Conservation (phyloP, 1,140 invertebrate species). For the Pseudomyrmex flavicornis region DNA sequence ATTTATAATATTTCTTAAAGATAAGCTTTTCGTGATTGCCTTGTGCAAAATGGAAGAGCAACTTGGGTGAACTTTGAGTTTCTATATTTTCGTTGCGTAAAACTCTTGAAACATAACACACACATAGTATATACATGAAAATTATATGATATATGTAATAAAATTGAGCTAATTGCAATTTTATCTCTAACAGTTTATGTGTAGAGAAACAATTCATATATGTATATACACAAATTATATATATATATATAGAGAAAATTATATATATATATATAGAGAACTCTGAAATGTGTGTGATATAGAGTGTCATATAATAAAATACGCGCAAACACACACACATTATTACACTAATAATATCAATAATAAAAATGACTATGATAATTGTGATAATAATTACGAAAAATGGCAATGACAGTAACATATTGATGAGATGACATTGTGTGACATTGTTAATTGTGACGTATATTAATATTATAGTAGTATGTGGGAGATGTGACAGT, state of each 20-base stretch:
- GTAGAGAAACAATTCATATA: conserved; percentile 13
- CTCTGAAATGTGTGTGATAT: background rate
- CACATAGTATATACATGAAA: conserved; percentile 41
- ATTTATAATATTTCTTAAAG: too few species aligned
- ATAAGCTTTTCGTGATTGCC: too few species aligned
- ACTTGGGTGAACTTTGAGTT: conserved; percentile 2
- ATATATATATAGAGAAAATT: too few species aligned
- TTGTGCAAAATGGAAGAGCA: background rate
- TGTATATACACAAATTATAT: background rate
- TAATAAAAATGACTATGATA: conserved; percentile 14
- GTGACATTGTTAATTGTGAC: too few species aligned
- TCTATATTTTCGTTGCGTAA: conserved; percentile 32
- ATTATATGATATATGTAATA: background rate
- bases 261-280: too few species aligned
- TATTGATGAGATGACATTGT: background rate
- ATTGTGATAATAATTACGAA: conserved; percentile 4
- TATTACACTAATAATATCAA: conserved; percentile 17
- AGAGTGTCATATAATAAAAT: too few species aligned
- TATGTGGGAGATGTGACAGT: too few species aligned
- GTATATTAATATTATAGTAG: too few species aligned
- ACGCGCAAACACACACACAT: background rate
- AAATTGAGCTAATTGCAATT: background rate
- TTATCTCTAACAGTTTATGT: background rate
- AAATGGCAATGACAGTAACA: background rate
- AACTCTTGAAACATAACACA: conserved; percentile 39